Evolutionary conservation across 1,140 invertebrate genomes (phyloP).

Genomic region (Drosophila pseudoananassae): DNA sequence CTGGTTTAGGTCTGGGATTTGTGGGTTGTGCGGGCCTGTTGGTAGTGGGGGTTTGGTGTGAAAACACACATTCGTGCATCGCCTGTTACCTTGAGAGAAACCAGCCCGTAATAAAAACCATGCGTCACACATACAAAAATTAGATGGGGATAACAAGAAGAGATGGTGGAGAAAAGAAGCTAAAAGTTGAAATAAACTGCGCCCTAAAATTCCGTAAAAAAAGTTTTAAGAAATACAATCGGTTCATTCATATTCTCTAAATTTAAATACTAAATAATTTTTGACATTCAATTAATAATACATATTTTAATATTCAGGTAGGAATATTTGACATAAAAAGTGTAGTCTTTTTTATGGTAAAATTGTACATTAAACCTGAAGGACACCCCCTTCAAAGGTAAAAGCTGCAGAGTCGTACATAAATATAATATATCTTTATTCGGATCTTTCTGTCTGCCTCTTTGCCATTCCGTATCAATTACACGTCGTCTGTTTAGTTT

Average conservation of each 20-base stretch:
- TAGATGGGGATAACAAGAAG: background rate
- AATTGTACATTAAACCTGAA: background rate
- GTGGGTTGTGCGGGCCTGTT: constrained; percentile 2
- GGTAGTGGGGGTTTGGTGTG: constrained; percentile 13
- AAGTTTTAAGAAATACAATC: background rate
- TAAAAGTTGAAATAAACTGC: background rate
- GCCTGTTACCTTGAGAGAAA: constrained; percentile 46
- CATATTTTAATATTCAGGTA: too few relatives aligned
- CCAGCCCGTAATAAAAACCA: constrained; percentile 46
- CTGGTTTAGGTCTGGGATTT: constrained; percentile 11
- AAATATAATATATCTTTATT: too few relatives aligned
- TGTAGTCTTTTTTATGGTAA: too few relatives aligned
- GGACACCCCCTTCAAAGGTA: background rate
- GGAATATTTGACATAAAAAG: too few relatives aligned
- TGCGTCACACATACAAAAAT: constrained; percentile 43
- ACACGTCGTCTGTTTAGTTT: constrained; percentile 62
- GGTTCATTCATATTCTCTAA: too few relatives aligned
- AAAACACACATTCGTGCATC: constrained; percentile 33
- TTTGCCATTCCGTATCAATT: constrained; percentile 47
- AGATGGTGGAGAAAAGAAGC: background rate
- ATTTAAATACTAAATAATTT: too few relatives aligned
- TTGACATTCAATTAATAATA: too few relatives aligned
- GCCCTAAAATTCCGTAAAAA: background rate
- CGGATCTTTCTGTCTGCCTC: background rate
- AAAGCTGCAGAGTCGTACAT: too few relatives aligned